phyloP scores from a whole-genome alignment of 2,797 vertebrate genomes.

The Antennarius maculatus region DNA sequence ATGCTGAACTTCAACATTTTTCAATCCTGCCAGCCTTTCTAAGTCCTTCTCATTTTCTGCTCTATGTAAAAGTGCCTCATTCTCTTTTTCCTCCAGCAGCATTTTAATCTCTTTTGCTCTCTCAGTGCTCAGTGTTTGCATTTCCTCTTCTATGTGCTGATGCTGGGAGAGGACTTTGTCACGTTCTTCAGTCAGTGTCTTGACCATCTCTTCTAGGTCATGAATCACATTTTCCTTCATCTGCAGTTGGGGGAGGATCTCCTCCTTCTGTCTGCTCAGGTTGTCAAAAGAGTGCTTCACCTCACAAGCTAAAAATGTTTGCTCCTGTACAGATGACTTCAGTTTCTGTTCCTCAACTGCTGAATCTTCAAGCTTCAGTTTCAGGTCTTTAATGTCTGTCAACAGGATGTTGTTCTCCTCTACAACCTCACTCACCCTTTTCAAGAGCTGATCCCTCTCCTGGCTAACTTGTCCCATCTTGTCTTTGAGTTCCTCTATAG shows the following conservation, averaged over 20 bases:
- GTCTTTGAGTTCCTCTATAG: conserved; percentile 85
- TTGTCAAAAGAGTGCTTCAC: conserved; percentile 72
- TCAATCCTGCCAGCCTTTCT: conserved; percentile 47
- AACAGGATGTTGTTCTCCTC: conserved; percentile 85
- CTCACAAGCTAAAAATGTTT: conserved; percentile 39
- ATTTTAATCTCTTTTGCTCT: conserved; percentile 64
- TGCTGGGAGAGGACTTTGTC: conserved; percentile 71
- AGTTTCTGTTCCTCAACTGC: conserved; percentile 76
- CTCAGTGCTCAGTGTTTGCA: conserved; percentile 37
- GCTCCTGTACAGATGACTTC: conserved; percentile 49
- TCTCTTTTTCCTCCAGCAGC: conserved; percentile 67
- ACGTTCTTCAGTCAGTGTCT: conserved; percentile 75
- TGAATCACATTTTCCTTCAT: conserved; percentile 79
- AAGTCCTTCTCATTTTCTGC: conserved; percentile 65
- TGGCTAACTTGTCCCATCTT: conserved; percentile 65
- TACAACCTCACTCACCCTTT: conserved; percentile 67
- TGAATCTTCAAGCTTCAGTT: conserved; percentile 71
- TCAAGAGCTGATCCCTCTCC: conserved; percentile 55
- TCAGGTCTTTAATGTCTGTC: conserved; percentile 79
- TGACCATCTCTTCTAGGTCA: conserved; percentile 79
- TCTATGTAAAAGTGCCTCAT: conserved; percentile 54
- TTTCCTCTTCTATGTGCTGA: conserved; percentile 70
- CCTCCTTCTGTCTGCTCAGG: conserved; percentile 80
- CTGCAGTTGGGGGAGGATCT: conserved; percentile 72
- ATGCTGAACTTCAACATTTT: conserved; percentile 36